A percentile compares a stretch with the other conserved stretches of the same genome.
phyloP scores from a whole-genome alignment of 2,113 vertebrate genomes.

The Oxyura jamaicensis region DNA sequence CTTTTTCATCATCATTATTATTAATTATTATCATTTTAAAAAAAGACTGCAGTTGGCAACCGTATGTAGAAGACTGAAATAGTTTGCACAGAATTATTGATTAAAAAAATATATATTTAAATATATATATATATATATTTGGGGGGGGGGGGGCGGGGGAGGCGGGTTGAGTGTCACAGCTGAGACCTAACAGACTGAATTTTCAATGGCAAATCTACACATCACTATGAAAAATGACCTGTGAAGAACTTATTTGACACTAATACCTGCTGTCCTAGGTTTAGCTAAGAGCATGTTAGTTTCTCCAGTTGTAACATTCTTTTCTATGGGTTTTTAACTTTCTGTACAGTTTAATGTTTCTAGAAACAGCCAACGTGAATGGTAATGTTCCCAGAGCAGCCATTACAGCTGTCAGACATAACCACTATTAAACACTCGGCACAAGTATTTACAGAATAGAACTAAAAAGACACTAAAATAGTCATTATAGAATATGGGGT shows the following conservation, averaged over 20 bases:
- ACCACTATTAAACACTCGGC: neutral
- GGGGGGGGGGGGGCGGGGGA: too few species aligned
- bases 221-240: neutral
- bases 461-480: neutral
- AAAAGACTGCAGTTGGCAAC: neutral
- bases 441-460: neutral
- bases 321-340: slow-evolving; percentile 6
- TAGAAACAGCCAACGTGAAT: neutral
- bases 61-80: neutral
- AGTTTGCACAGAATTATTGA: neutral
- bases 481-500: neutral
- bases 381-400: slow-evolving; percentile 5
- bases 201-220: neutral
- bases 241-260: neutral
- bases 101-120: neutral
- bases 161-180: neutral
- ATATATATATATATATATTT: neutral
- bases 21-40: neutral
- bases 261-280: neutral
- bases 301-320: neutral
- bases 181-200: neutral
- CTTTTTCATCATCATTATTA: neutral
- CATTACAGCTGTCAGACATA: neutral
- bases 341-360: neutral
- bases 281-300: neutral